phyloP scores from a whole-genome alignment of 1,140 invertebrate genomes.

The Drosophila arawakana region DNA sequence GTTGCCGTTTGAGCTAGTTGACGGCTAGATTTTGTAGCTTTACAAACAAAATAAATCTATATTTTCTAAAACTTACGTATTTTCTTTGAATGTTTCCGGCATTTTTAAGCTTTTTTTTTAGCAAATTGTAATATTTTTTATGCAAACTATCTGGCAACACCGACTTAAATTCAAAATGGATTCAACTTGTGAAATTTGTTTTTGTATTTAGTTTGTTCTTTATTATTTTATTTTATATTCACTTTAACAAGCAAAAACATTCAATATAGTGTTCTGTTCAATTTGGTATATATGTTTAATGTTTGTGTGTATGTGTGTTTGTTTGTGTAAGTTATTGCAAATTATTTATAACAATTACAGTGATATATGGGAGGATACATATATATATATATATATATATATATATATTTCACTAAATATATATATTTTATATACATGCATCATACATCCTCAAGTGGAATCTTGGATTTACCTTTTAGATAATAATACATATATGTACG shows the following conservation, averaged over 20 bases:
- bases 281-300: slow-evolving; percentile 30
- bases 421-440: slow-evolving; percentile 22
- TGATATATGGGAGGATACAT: slow-evolving; percentile 45
- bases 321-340: slow-evolving; percentile 60
- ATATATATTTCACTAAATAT: background rate
- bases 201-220: slow-evolving; percentile 55
- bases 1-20: no score
- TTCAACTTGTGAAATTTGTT: background rate
- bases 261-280: slow-evolving; percentile 78
- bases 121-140: no score
- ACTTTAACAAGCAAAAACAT: slow-evolving; percentile 84
- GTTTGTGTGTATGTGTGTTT: slow-evolving; percentile 25
- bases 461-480: slow-evolving; percentile 41
- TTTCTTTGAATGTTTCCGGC: no score
- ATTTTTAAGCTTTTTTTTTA: no score
- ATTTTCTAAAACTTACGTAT: no score
- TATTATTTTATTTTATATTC: slow-evolving; percentile 76
- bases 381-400: background rate
- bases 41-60: no score
- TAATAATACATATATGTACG: slow-evolving; percentile 41
- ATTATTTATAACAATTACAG: slow-evolving; percentile 68
- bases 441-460: slow-evolving; percentile 24
- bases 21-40: no score
- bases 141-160: no score
- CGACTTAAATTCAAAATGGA: no score